Base-by-base conservation (phyloP, 1,140 invertebrate species). In the Heliothis virescens region DNA sequence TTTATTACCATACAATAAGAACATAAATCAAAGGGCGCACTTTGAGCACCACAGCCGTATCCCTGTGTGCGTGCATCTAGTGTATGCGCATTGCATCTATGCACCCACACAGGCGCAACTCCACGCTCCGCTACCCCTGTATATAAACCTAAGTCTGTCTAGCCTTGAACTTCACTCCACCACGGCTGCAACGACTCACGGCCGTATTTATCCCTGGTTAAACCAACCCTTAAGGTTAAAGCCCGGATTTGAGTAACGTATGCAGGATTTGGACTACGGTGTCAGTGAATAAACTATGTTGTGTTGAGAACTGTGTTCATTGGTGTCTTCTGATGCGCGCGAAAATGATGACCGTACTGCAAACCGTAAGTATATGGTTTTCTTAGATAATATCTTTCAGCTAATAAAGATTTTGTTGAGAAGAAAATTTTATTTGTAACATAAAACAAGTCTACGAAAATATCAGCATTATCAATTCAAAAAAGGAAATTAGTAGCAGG, bases 101-200 rank as follows among this genome's bases (percentile, higher is more conserved):
- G 59, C 73, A 76, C 82, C 55, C 89, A 90, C 86, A 92, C 91
- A 86, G 48, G 13, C 21, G 65, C 82, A 73, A 1, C 60, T 57
- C 83, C 86, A 93, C 93, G 93, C 78, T 93, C 85, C 89, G 88
- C 89, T 87, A 93, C 91, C 91, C 93, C 87, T 87, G 87, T 94
- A 94, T 94, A 94, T 94, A 94, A 92, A 86, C 83, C 87, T 87
- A 81, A 60, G 29, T 77, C 82, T 79, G 57, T 84, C 83, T 89
- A 92, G 88, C 92, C 93, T 94, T 93, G 92, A 94, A 93, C 93
- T 92, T 93, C 91, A 94, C 87, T 93, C 90, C 88, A 88, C 83
- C 87, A 87, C 85, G 16, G 79, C 80, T 29, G 59, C 75, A 63
- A 78, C 67, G 79, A 73, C 84, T 81, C 83, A 73, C 81, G 77